These are phyloP conservation scores for Hemiscyllium ocellatum DNA, from an alignment of 2,113 vertebrate genomes.

Conservation along the genomic window DNA sequence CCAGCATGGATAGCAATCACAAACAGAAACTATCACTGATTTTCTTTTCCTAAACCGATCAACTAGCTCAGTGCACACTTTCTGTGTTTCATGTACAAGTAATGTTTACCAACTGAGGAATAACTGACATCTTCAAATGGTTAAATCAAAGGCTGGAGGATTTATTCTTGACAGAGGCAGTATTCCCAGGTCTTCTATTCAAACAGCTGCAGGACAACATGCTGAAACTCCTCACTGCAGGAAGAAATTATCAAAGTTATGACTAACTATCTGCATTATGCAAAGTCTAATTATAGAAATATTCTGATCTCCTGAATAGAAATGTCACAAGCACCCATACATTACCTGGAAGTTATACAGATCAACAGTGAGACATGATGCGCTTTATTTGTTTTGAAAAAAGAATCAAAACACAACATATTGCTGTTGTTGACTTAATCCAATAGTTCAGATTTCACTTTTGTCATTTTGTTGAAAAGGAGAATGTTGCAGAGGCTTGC, in stretches of 20 bases:
- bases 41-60: background rate
- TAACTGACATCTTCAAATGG: background rate
- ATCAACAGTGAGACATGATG: background rate
- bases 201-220: background rate
- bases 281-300: background rate
- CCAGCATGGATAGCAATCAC: background rate
- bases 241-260: background rate
- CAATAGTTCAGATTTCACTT: background rate
- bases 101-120: background rate
- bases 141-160: background rate
- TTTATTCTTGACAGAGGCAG: background rate
- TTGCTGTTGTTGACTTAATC: background rate
- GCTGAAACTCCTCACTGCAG: background rate
- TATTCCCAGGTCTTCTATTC: background rate
- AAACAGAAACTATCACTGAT: background rate
- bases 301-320: background rate
- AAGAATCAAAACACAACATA: background rate
- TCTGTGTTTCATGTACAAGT: background rate
- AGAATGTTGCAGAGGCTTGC: background rate
- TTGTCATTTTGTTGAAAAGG: background rate
- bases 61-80: background rate
- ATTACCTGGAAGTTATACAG: background rate
- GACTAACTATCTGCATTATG: background rate
- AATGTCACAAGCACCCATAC: background rate
- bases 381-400: background rate